These are phyloP conservation scores for Struthio camelus DNA, from an alignment of 2,113 vertebrate species.

Conservation along the genomic window DNA sequence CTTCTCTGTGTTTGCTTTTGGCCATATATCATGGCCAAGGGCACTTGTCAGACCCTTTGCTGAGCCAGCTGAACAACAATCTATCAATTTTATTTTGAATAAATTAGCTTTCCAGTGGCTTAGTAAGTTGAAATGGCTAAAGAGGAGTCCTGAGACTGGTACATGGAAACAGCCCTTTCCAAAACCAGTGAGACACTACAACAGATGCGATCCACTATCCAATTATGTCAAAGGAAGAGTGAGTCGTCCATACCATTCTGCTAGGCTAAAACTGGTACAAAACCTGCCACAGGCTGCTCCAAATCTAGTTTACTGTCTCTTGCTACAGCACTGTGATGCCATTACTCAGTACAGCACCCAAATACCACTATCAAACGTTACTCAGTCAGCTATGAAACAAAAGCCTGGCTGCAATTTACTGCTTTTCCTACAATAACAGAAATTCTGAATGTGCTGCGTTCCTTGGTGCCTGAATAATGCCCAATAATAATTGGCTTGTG, in stretches of 20 bases:
- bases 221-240: background rate
- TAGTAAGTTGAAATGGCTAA: background rate
- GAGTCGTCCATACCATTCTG: background rate
- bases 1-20: background rate
- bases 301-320: background rate
- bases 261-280: background rate
- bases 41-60: background rate
- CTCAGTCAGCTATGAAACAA: background rate
- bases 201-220: background rate
- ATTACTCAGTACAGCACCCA: background rate
- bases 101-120: background rate
- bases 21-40: background rate
- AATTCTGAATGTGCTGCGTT: background rate
- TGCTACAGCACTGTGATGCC: background rate
- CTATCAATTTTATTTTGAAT: slow-evolving; percentile 7
- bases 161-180: background rate
- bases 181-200: background rate
- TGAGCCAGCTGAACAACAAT: background rate
- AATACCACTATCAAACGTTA: background rate
- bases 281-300: background rate
- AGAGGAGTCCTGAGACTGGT: background rate
- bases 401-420: background rate
- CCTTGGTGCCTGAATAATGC: background rate
- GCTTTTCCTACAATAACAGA: background rate
- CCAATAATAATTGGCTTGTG: too few species aligned